Base-by-base conservation (phyloP, 2,797 vertebrate genomes). In the Lutjanus campechanus region DNA sequence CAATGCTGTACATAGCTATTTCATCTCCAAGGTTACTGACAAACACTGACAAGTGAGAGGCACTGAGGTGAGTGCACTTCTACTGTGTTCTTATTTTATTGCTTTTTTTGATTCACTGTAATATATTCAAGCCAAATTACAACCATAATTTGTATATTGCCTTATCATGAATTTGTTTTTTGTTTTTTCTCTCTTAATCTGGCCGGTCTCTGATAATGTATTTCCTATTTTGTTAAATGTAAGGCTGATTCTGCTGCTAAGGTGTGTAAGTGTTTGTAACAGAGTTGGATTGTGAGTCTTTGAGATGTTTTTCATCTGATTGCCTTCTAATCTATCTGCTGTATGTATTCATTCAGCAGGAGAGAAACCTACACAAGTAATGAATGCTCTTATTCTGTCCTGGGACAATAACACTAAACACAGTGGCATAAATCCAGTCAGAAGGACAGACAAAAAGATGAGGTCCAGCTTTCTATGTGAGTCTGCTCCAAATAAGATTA, bases 11-110 rank as follows among this genome's bases (percentile, higher is more conserved):
- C 19, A 41, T 22, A 51, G 65, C 50, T 69, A 60, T 20, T 84
- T 68, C 49, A 66, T 93, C 88, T 85, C 91, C 87, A 84, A 15
- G 90, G 92, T 84, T 85, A 94, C 92, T 25, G 51, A 83, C 85
- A 92, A 36, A 90, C 90, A 89, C 22, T 4, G 59, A 64, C 16
- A 58, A 55, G 46, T 20, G 46, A 44, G 51, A 78, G 8, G 25
- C 51, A 62, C 12, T 40, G 22, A 62, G 81, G 82, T 88, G 77
- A 86, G 85, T 80, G 43, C 17, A 54, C 29, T 25, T 51, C 19
- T 7, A 22, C n/a, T 41, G 22, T 73, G 22, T 43, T 22, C 15
- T 43, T 53, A 29, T n/a, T 55, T 15, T 25, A 46, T 50, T 60
- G 12, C 5, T 43, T 44, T 46, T 46, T 73, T 43, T 17, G 4